phyloP scores from a whole-genome alignment of 1,140 invertebrate genomes.

The Pachyrhynchus sulphureomaculatus region DNA sequence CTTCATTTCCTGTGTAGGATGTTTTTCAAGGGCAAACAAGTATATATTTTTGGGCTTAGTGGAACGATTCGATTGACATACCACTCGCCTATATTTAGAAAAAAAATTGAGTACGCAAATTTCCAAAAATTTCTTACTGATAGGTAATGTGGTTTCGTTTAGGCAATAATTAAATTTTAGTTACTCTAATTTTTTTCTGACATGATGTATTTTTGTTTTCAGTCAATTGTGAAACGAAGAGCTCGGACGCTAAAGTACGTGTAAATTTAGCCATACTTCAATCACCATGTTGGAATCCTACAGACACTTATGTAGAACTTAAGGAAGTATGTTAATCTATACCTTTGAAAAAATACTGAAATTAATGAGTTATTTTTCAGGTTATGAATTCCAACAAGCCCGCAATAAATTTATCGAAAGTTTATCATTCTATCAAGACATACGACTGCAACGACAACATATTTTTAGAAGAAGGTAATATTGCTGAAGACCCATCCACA shows the following conservation, averaged over 20 bases:
- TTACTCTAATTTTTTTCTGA: too few species aligned
- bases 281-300: slow-evolving; percentile 45
- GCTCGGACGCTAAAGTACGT: slow-evolving; percentile 35
- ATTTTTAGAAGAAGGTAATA: slow-evolving; percentile 35
- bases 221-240: slow-evolving; percentile 46
- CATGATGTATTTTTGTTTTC: slow-evolving; percentile 36
- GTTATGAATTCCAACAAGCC: slow-evolving; percentile 7
- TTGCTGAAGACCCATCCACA: slow-evolving; percentile 27
- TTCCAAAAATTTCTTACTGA: too few species aligned
- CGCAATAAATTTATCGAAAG: slow-evolving; percentile 25
- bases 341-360: neutral
- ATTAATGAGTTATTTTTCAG: slow-evolving; percentile 17
- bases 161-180: too few species aligned
- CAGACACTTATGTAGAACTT: slow-evolving; percentile 33
- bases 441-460: slow-evolving; percentile 45
- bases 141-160: too few species aligned
- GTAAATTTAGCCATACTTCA: slow-evolving; percentile 43
- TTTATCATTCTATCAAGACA: slow-evolving; percentile 22
- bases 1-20: too few species aligned
- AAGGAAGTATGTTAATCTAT: slow-evolving; percentile 38
- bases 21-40: too few species aligned
- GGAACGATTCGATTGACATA: too few species aligned
- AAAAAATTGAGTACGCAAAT: too few species aligned
- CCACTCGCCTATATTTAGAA: too few species aligned
- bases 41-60: too few species aligned